These are phyloP conservation scores for Brachynemurus nebulosus DNA, from an alignment of 2,888 invertebrate species.

Conservation along the genomic window DNA sequence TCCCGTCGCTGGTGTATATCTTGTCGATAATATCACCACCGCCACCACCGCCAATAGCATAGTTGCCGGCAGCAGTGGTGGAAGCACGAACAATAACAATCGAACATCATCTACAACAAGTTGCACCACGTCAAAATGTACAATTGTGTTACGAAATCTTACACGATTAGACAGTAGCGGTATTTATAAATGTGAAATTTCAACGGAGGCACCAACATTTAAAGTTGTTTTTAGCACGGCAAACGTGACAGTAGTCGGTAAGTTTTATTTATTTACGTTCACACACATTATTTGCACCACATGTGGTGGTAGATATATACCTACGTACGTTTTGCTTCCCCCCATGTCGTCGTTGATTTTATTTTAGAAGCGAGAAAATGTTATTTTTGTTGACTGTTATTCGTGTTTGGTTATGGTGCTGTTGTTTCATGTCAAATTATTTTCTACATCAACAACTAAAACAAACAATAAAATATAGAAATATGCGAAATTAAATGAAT, in stretches of 20 bases:
- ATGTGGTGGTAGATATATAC: too few species aligned
- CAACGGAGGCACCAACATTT: conserved; percentile 45
- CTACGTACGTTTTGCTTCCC: too few species aligned
- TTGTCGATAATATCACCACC: conserved; percentile 16
- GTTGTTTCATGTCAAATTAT: too few species aligned
- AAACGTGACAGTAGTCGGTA: conserved; percentile 45
- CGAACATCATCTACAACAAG: background rate
- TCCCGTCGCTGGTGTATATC: conserved; percentile 30
- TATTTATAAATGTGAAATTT: conserved; percentile 46
- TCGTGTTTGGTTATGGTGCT: too few species aligned
- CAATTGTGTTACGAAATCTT: conserved; percentile 29
- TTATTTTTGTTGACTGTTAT: too few species aligned
- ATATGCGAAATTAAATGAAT: too few species aligned
- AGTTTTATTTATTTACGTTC: too few species aligned
- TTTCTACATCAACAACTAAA: too few species aligned
- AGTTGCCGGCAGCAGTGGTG: background rate
- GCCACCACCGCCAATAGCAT: background rate
- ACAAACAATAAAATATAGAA: too few species aligned
- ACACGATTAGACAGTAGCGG: conserved; percentile 32
- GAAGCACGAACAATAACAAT: background rate
- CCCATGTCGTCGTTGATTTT: too few species aligned
- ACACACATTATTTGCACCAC: too few species aligned
- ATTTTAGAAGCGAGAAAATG: too few species aligned
- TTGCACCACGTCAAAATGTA: conserved; percentile 22
- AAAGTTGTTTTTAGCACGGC: conserved; percentile 40